Conservation (phyloP, 1,140 invertebrate genomes). For the Trachelipus rathkii region DNA sequence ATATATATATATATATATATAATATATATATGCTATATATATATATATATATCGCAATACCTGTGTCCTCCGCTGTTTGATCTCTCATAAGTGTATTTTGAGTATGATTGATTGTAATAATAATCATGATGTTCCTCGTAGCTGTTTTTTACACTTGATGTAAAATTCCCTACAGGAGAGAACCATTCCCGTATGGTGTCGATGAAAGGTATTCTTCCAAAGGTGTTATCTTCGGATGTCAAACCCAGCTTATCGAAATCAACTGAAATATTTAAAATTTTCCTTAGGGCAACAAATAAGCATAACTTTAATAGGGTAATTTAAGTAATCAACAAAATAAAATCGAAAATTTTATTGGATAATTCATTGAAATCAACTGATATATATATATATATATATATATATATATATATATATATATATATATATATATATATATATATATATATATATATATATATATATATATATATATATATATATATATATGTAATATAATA, state of each 20-base stretch:
- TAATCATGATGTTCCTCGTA: not conserved
- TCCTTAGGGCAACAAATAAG: no score
- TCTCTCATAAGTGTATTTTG: no score
- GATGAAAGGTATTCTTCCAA: not conserved
- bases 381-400: not conserved
- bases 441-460: slow-evolving; percentile 5
- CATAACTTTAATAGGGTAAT: no score
- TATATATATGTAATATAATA: not conserved
- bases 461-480: not conserved
- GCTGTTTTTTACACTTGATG: not conserved
- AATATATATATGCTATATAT: no score
- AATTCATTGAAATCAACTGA: not conserved
- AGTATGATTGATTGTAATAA: no score
- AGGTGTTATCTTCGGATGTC: not conserved
- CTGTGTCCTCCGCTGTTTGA: no score
- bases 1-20: no score
- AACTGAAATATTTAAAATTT: no score
- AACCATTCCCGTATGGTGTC: not conserved
- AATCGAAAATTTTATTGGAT: no score
- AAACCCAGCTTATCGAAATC: not conserved
- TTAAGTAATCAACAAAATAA: no score
- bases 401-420: slow-evolving; percentile 11
- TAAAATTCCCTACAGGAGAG: not conserved
- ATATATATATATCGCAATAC: no score
- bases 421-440: slow-evolving; percentile 14